Conservation (phyloP, 2,888 invertebrate species). For the Aphelenchoides bicaudatus region DNA sequence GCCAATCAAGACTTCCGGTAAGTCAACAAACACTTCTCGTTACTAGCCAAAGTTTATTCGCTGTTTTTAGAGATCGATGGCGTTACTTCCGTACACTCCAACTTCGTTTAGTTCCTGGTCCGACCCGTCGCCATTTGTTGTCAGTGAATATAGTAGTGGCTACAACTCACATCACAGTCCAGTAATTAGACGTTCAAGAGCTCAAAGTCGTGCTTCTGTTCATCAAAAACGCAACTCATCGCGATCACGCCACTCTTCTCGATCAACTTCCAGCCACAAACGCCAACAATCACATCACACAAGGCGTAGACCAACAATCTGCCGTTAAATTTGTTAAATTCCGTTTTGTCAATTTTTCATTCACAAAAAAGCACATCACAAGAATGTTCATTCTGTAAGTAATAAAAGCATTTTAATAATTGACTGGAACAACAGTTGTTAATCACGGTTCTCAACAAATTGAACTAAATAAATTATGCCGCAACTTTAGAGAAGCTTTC, state of each 20-base stretch:
- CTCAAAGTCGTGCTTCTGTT: slow-evolving; percentile 3
- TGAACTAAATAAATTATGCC: too few relatives aligned
- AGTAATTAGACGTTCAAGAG: neutral
- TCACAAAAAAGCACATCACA: too few relatives aligned
- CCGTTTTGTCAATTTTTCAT: too few relatives aligned
- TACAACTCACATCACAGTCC: slow-evolving; percentile 9
- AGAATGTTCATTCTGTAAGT: too few relatives aligned
- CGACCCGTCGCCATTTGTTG: slow-evolving; percentile 9
- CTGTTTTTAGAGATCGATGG: slow-evolving; percentile 10
- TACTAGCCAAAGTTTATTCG: too few relatives aligned
- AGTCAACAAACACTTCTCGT: slow-evolving; percentile 12
- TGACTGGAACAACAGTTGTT: too few relatives aligned
- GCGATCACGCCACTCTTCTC: slow-evolving; percentile 3
- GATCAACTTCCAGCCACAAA: neutral
- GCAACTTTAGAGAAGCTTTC: slow-evolving; percentile 2
- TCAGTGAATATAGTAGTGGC: neutral
- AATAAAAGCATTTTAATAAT: too few relatives aligned
- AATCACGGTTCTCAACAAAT: too few relatives aligned
- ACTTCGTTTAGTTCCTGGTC: slow-evolving; percentile 10
- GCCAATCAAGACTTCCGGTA: slow-evolving; percentile 24
- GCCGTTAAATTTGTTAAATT: too few relatives aligned
- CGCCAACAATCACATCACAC: too few relatives aligned
- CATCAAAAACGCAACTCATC: neutral
- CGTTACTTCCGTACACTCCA: slow-evolving; percentile 13
- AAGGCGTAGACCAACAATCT: neutral